Conservation (phyloP, 2,113 vertebrate genomes). For the Pygoscelis antarcticus region DNA sequence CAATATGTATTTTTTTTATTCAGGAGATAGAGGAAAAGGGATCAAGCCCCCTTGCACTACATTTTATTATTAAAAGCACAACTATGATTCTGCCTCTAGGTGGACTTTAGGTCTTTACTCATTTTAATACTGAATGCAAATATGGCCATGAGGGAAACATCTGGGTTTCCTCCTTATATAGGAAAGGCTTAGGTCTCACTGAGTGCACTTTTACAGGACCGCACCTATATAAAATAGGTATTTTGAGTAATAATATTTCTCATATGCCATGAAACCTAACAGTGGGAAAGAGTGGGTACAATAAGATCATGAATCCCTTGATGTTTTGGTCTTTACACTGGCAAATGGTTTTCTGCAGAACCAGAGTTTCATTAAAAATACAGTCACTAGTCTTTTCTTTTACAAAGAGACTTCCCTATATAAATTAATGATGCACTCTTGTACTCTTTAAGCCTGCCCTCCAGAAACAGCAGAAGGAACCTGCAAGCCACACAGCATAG, state of each 20-base stretch:
- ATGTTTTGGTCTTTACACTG: background rate
- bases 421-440: slow-evolving; percentile 13
- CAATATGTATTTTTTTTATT: background rate
- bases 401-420: background rate
- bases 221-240: background rate
- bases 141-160: background rate
- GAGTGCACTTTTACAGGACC: background rate
- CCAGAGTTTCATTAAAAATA: background rate
- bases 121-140: slow-evolving; percentile 13
- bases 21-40: background rate
- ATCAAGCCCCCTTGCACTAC: background rate
- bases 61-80: background rate
- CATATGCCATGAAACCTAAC: background rate
- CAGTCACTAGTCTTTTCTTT: background rate
- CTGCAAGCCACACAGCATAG: background rate
- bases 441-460: background rate
- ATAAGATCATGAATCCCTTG: background rate
- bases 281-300: background rate
- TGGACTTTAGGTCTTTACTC: background rate
- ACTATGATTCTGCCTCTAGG: background rate
- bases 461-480: background rate
- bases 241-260: background rate
- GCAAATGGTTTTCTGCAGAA: background rate
- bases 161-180: background rate
- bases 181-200: background rate